A percentile compares a stretch with the other conserved stretches of the same genome.
Conservation (phyloP, 1,140 invertebrate species). For the Cotesia vestalis region DNA sequence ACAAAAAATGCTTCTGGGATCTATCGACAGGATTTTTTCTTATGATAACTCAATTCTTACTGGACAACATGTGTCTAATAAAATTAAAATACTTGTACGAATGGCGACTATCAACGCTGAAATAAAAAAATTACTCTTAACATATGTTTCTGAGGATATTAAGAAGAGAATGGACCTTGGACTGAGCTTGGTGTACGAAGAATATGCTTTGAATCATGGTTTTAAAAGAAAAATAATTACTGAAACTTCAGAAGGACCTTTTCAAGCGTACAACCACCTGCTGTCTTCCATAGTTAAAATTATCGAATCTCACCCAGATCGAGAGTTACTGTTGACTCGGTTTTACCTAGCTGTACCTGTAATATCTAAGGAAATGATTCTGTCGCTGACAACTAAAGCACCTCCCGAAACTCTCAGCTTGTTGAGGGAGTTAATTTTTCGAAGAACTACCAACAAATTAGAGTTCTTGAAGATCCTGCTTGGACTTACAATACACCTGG, state of each 20-base stretch:
- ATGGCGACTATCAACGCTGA: constrained; percentile 82
- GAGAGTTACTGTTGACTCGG: constrained; percentile 62
- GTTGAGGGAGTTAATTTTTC: constrained; percentile 81
- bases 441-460: constrained; percentile 79
- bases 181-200: constrained; percentile 92
- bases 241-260: constrained; percentile 72
- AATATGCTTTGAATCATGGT: constrained; percentile 89
- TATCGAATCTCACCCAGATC: constrained; percentile 73
- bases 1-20: constrained; percentile 76
- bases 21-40: constrained; percentile 81
- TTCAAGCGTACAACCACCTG: constrained; percentile 85
- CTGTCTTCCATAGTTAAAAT: constrained; percentile 81
- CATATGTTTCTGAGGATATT: constrained; percentile 88
- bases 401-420: constrained; percentile 81
- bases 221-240: constrained; percentile 77
- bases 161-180: constrained; percentile 83
- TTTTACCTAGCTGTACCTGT: constrained; percentile 92
- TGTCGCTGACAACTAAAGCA: constrained; percentile 83
- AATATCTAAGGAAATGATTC: constrained; percentile 89
- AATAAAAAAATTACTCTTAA: constrained; percentile 78
- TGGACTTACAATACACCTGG: constrained; percentile 76
- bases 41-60: constrained; percentile 78
- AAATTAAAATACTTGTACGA: constrained; percentile 82
- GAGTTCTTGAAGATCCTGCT: constrained; percentile 78
- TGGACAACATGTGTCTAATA: constrained; percentile 66